Evolutionary conservation across 2,113 vertebrate genomes (phyloP), one percentile per base, ranked within the genome.

Genomic region (Phocoena sinus): DNA sequence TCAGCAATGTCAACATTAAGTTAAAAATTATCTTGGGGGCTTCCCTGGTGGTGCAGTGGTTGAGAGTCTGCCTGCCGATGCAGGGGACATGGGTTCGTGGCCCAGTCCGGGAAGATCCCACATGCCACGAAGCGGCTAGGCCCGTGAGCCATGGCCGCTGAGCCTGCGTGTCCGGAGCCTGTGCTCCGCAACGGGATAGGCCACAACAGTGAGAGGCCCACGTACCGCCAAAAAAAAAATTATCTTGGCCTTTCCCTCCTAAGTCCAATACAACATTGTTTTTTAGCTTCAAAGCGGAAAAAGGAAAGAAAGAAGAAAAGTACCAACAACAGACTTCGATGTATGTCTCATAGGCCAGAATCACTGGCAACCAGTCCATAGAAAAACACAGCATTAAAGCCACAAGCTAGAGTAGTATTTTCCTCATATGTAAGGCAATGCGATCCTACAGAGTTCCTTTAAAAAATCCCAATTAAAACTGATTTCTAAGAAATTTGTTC

Each of bases 401-500:
- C 67, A 95, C 60, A 53, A 85, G 6, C 36, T 67, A 58, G 25
- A 58, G 10, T 28, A 65, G 8, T 41, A 70, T 15, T 63, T 17
- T 89, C 21, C 15, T 56, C 44, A 68, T 33, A 31, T 38, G 11
- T 63, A 58, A 71, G 14, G 13, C 17, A 86, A 41, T 58, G 8
- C 0, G 12, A 89, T 56, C 21, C 41, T 82, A 77, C 13, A 77
- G 65, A 71, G 8, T 71, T 38, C 11, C 47, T 60, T 91, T 91
- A 68, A 87, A 47, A 10, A 88, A 88, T 62, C n/a, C 0, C 25
- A 84, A 83, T 28, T 56, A 70, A 95, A 96, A 77, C 4, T 44
- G 38, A 93, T 38, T 63, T 71, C 81, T 81, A 89, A 94, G 20
- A 74, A 89, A 91, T 62, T 6, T 91, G 23, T 92, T 96, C 14